A percentile compares a stretch with the other conserved stretches of the same genome.
Evolutionary conservation across 2,113 vertebrate genomes (phyloP).

Genomic region (Atherinomorus stipes): DNA sequence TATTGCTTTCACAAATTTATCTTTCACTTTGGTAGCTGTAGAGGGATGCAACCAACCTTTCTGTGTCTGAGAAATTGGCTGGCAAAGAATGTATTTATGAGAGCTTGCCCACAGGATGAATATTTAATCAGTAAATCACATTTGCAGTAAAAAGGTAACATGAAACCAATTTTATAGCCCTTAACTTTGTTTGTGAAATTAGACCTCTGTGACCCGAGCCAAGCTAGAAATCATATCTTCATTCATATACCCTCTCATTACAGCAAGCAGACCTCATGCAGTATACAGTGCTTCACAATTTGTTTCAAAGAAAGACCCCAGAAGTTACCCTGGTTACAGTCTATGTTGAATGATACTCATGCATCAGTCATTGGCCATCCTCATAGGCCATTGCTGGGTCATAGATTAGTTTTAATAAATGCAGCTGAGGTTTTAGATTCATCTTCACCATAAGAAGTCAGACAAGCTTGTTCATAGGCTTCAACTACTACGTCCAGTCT

Average conservation of each 20-base stretch:
- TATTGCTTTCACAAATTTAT: constrained; percentile 5
- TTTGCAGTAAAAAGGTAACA: constrained; percentile 36
- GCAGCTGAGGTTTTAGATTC: neutral
- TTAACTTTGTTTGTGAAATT: constrained; percentile 42
- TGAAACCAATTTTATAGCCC: constrained; percentile 22
- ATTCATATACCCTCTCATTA: constrained; percentile 41
- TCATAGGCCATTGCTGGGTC: neutral
- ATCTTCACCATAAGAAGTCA: constrained; percentile 30
- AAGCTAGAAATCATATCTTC: constrained; percentile 16
- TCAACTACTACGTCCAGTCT: neutral
- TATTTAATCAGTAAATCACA: constrained; percentile 48
- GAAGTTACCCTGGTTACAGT: constrained; percentile 1
- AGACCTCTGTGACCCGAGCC: constrained; percentile 36
- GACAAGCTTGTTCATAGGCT: neutral
- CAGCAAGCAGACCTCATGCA: constrained; percentile 17
- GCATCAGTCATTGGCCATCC: neutral
- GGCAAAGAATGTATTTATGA: constrained; percentile 16
- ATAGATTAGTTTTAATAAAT: neutral
- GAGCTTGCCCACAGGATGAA: constrained; percentile 35
- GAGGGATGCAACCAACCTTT: neutral
- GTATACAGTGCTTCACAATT: constrained; percentile 18
- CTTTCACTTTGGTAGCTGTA: neutral
- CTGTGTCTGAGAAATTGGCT: neutral
- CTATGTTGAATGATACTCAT: no score
- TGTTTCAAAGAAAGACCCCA: constrained; percentile 25